Evolutionary conservation across 2,113 vertebrate species (phyloP), one percentile per base, ranked within the genome.

Genomic region (Urocynchramus pylzowi): DNA sequence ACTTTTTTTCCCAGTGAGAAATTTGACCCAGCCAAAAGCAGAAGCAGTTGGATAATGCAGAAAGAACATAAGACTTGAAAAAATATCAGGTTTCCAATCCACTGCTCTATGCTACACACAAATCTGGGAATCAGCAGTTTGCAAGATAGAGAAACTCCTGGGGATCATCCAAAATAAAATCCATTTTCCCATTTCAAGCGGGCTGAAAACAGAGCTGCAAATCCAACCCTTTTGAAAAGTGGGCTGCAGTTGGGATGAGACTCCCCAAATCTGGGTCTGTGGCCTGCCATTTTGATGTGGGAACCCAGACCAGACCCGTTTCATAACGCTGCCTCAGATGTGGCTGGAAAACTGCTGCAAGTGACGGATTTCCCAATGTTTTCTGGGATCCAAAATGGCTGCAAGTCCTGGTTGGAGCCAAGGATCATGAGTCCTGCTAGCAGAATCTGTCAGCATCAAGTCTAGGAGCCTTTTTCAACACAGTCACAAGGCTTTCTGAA

Each of bases 141-240:
- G 75, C 56, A 79, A 83, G 71, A 73, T 1, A 71, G 39, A 85
- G 61, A 74, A 76, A 57, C 61, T 93, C 85, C 61, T 90, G 83
- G 70, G 78, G 61, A 41, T 54, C 67, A 39, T 87, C 79, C 91
- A 87, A 87, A 91, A 75, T 16, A 53, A 90, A 93, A 96, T 28
- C 20, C 2, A 10, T 88, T 95, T 90, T 88, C 69, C 68, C 71
- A 67, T 49, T 82, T 24, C 5, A 41, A 63, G 27, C 0, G 0
- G 31, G 37, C 21, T 64, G 61, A 93, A 94, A 95, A 37, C 2
- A 83, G 70, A 96, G 63, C 69, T 87, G n/a, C 26, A 69, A 89
- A 94, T 53, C 60, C 53, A 73, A 35, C 8, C 42, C 67, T 56
- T 42, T 60, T n/a, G 37, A 76, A 81, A 78, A 37, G 7, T 1